These are phyloP conservation scores for Laterallus jamaicensis DNA, from an alignment of 2,113 vertebrate species.

Conservation along the genomic window DNA sequence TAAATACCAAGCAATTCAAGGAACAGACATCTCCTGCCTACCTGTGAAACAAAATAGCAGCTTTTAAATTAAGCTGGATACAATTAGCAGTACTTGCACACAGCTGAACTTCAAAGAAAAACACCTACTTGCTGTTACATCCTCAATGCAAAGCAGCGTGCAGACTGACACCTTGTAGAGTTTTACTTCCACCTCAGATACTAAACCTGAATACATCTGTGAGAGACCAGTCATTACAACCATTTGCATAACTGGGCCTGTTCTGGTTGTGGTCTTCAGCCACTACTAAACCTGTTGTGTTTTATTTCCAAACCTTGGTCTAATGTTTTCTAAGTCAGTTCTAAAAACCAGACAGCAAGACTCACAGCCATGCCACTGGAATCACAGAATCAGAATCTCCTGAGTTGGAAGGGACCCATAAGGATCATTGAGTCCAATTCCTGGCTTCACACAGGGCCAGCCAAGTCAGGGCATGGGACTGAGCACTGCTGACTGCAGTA, in stretches of 20 bases:
- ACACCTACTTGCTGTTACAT: not conserved
- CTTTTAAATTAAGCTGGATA: not conserved
- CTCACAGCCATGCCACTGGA: not conserved
- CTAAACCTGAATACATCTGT: not conserved
- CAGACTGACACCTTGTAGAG: not conserved
- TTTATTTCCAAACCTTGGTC: not conserved
- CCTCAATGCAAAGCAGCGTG: not conserved
- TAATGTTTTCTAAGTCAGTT: not conserved
- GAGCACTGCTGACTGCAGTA: not conserved
- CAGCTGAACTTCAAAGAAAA: conserved; percentile 15
- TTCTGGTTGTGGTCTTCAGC: not conserved
- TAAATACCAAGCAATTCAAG: conserved; percentile 25
- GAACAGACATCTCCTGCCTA: not conserved
- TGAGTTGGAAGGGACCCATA: too few species aligned
- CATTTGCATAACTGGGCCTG: not conserved
- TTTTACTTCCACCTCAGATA: not conserved
- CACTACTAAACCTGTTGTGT: not conserved
- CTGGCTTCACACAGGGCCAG: too few species aligned
- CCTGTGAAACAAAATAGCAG: not conserved
- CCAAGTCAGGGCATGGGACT: too few species aligned
- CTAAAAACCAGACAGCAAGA: not conserved
- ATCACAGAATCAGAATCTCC: not conserved
- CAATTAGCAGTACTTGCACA: conserved; percentile 5
- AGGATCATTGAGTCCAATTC: too few species aligned
- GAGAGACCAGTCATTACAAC: not conserved